Evolutionary conservation across 2,113 vertebrate species (phyloP).

Genomic region (Herpetotheres cachinnans): DNA sequence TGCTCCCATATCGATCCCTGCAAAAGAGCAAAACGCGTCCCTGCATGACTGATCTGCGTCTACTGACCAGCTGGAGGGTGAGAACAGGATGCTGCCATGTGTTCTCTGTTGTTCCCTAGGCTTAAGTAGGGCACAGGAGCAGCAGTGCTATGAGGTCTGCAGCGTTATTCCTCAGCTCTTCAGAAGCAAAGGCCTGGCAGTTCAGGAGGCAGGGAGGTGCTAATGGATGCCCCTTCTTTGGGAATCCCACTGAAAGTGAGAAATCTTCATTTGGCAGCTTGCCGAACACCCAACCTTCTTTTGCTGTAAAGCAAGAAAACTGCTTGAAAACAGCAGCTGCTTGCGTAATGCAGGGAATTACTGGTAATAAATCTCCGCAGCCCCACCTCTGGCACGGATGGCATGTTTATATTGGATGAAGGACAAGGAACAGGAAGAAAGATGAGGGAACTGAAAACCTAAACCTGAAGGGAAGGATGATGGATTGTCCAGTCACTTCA

Average conservation of each 20-base stretch:
- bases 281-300: not conserved
- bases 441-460: not conserved
- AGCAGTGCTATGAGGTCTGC: accelerated
- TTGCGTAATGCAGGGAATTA: not conserved
- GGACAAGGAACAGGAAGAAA: not conserved
- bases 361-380: not conserved
- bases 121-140: accelerated
- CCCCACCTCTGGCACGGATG: not conserved
- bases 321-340: not conserved
- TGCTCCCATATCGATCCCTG: not conserved
- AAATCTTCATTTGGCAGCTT: accelerated
- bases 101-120: not conserved
- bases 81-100: accelerated
- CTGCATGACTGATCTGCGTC: accelerated
- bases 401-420: not conserved
- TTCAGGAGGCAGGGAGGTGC: not conserved
- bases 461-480: not conserved
- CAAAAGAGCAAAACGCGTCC: too few relatives aligned
- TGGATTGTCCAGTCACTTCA: not conserved
- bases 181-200: not conserved
- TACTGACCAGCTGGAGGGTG: accelerated
- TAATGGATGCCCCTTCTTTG: not conserved
- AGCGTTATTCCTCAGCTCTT: not conserved
- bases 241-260: accelerated
- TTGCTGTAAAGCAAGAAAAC: not conserved